Base-by-base conservation (phyloP, 2,797 vertebrate genomes). In the Diglossa cyanea region DNA sequence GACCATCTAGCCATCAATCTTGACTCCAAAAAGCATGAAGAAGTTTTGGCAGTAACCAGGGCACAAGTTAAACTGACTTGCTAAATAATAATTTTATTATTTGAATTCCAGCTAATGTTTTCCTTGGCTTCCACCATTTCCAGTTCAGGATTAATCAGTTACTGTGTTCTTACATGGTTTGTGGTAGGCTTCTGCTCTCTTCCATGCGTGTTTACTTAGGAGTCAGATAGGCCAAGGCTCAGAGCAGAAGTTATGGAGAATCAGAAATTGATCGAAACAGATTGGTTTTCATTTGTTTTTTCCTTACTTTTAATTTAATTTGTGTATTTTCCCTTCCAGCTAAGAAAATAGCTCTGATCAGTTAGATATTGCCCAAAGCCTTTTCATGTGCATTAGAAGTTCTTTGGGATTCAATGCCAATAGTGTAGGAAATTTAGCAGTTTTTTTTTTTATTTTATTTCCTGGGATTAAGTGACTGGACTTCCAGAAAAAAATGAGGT, bases 11-110 rank as follows among this genome's bases (percentile, higher is more conserved):
- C 81, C 93, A 97, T 97, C 94, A 95, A 78, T 97, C 95, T 91
- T 94, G 94, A 78, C 67, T 61, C 85, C 60, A 95, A 83, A 95
- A 97, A 96, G 91, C 88, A 95, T 77, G 94, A 95, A 96, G 78
- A 86, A 94, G 82, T 97, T 97, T 95, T 94, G 94, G 95, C 87
- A 83, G 62, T 57, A 58, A 95, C 60, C 82, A 84, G 90, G 72
- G 77, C 93, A 87, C 83, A 90, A 94, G 67, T 96, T 92, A 95
- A 90, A 95, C 23, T 65, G 87, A 88, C 76, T 91, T 73, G 50
- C 51, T 23, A 42, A 95, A 92, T 79, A 80, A 74, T 75, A 61
- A 87, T 84, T 97, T 94, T 97, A 70, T 94, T 94, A 90, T 81
- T 86, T 90, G 94, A 95, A 93, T 92, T 95, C 86, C 72, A 90